phyloP scores from a whole-genome alignment of 2,113 vertebrate genomes.

The Oncorhynchus kisutch region DNA sequence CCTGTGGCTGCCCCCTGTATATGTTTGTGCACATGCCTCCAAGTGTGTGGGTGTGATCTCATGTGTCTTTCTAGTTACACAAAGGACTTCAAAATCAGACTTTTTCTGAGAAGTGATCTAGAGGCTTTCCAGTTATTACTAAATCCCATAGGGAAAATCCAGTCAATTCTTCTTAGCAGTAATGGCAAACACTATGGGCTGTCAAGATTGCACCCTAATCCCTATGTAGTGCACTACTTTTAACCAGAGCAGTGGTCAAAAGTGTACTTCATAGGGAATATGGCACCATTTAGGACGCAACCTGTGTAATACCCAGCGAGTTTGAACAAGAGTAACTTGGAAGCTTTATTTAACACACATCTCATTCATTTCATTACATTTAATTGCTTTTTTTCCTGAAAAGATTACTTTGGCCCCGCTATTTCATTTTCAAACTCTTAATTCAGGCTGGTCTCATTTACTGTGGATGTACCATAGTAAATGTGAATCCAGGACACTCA shows the following conservation, averaged over 20 bases:
- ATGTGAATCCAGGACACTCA: too few species aligned
- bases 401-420: too few species aligned
- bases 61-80: slow-evolving; percentile 13
- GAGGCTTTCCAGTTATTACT: slow-evolving; percentile 21
- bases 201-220: too few species aligned
- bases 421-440: too few species aligned
- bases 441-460: too few species aligned
- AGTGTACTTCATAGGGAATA: background rate
- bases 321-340: slow-evolving; percentile 27
- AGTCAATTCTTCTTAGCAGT: too few species aligned
- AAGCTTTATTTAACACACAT: slow-evolving; percentile 29
- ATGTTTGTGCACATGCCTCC: background rate
- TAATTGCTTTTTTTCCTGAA: too few species aligned
- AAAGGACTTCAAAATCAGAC: slow-evolving; percentile 11
- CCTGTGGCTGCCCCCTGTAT: too few species aligned
- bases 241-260: background rate
- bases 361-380: slow-evolving; percentile 30
- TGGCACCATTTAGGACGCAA: background rate
- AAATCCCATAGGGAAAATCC: background rate
- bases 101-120: slow-evolving; percentile 19
- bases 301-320: slow-evolving; percentile 4
- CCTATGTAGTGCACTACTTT: too few species aligned
- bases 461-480: too few species aligned
- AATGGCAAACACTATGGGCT: too few species aligned
- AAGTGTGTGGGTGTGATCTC: background rate